Evolutionary conservation across 2,888 invertebrate genomes (phyloP).

Genomic region (Limnephilus rhombicus): DNA sequence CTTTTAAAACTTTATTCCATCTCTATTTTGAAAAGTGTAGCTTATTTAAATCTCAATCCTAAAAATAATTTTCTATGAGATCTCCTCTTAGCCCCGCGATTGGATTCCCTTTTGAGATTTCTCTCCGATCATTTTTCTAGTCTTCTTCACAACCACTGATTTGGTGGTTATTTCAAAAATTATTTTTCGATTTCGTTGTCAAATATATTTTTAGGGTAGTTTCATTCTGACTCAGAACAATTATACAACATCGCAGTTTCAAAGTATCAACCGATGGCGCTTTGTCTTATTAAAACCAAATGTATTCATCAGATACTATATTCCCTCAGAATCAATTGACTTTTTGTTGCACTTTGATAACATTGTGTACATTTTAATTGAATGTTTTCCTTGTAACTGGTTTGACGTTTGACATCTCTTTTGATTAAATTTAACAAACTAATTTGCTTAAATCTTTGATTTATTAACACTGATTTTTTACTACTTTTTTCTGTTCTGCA

Average conservation of each 20-base stretch:
- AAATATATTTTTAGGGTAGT: not conserved
- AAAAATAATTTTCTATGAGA: not conserved
- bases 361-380: not conserved
- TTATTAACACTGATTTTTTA: not conserved
- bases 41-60: not conserved
- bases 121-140: not conserved
- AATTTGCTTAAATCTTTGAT: not conserved
- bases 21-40: not conserved
- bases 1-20: not conserved
- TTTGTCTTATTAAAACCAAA: not conserved
- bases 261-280: slow-evolving; percentile 32
- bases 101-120: not conserved
- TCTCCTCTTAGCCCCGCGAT: not conserved
- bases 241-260: not conserved
- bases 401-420: not conserved
- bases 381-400: not conserved
- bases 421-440: not conserved
- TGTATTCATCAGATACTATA: not conserved
- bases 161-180: not conserved
- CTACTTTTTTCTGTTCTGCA: slow-evolving; percentile 24
- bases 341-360: not conserved
- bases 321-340: not conserved
- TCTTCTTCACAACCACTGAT: not conserved
- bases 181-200: not conserved
- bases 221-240: not conserved